phyloP scores from a whole-genome alignment of 1,140 invertebrate genomes.

The Tetramorium simillimum region DNA sequence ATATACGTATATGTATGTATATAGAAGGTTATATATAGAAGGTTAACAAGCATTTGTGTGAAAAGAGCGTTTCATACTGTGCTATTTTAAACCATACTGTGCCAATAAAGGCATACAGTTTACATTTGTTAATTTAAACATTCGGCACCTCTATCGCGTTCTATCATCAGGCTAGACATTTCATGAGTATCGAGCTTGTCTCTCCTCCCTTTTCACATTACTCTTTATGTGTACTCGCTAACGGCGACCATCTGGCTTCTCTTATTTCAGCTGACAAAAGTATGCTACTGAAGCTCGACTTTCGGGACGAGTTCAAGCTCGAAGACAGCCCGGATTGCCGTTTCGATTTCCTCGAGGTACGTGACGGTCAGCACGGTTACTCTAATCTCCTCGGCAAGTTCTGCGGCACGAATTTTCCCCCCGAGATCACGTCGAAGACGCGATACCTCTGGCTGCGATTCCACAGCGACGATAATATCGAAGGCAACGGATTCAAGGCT shows the following conservation, averaged over 20 bases:
- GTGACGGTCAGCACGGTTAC: conserved; percentile 94
- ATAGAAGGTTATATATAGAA: too few species aligned
- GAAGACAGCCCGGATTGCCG: conserved; percentile 91
- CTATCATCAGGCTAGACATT: not conserved
- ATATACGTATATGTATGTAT: not conserved
- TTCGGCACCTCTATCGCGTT: not conserved
- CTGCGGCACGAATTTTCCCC: conserved; percentile 92
- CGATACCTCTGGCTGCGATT: conserved; percentile 94
- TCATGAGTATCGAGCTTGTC: conserved; percentile 5
- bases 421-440: conserved; percentile 91
- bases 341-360: conserved; percentile 94
- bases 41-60: not conserved
- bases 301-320: conserved; percentile 92
- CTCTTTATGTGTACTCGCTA: conserved; percentile 18
- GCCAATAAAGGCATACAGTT: not conserved
- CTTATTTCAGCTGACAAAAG: conserved; percentile 90
- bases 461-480: conserved; percentile 93
- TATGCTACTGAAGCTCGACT: conserved; percentile 92
- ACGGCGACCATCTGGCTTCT: conserved; percentile 3
- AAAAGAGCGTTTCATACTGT: not conserved
- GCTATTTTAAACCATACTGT: not conserved
- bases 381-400: conserved; percentile 89
- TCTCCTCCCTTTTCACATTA: too few species aligned
- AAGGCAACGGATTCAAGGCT: conserved; percentile 93
- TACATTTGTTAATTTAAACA: conserved; percentile 4